phyloP scores from a whole-genome alignment of 2,113 vertebrate genomes.

The Ochotona curzoniae region DNA sequence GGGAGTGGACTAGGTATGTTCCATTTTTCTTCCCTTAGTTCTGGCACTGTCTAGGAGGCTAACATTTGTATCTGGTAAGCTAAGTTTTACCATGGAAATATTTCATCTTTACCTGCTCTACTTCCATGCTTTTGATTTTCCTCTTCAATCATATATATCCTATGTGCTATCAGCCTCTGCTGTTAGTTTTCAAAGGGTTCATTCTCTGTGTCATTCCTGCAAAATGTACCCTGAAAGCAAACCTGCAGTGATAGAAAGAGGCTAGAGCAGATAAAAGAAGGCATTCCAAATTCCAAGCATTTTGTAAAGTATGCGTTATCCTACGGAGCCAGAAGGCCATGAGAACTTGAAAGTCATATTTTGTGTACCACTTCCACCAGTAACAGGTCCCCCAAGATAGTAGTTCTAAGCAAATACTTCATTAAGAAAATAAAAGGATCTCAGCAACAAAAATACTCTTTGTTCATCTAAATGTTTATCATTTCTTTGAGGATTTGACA shows the following conservation, averaged over 20 bases:
- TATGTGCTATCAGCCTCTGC: background rate
- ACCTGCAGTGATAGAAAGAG: background rate
- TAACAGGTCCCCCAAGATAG: conserved; percentile 10
- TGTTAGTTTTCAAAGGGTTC: conserved; percentile 28
- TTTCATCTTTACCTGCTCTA: background rate
- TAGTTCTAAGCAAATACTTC: conserved; percentile 42
- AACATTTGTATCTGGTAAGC: background rate
- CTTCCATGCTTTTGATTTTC: background rate
- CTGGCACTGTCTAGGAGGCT: background rate
- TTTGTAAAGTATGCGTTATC: conserved; percentile 4
- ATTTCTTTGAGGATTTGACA: background rate
- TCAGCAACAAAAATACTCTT: background rate
- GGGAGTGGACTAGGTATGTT: background rate
- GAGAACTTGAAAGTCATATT: conserved; percentile 8
- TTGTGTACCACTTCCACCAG: background rate
- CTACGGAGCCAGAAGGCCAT: background rate
- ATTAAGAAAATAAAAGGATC: conserved; percentile 40
- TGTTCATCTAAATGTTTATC: background rate
- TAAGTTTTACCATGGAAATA: background rate
- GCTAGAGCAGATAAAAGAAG: background rate
- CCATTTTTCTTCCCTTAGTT: background rate
- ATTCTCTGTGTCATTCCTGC: background rate
- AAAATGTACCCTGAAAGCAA: background rate
- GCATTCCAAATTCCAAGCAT: background rate
- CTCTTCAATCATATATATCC: background rate